Base-by-base conservation (phyloP, 2,888 invertebrate genomes). In the Acanthosepion pharaonis region DNA sequence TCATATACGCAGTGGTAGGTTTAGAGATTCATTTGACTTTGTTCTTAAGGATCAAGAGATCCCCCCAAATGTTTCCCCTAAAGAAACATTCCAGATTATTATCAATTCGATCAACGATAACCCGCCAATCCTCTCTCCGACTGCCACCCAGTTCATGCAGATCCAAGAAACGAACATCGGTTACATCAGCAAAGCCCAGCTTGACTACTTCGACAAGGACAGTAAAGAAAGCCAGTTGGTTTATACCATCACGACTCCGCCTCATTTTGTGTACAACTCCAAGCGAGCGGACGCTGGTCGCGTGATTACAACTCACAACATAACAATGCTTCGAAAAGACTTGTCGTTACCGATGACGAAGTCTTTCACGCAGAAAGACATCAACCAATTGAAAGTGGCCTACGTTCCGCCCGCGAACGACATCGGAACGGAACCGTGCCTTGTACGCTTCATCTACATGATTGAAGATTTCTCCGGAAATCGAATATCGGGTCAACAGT, bases 401-500 rank as follows among this genome's bases (percentile, higher is more conserved):
- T 97, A 97, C 95, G 96, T 97, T 95, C 97, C 97, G 2, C 97
- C 97, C 0, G 91, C 95, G 91, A 95, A 95, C 33, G 97, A 97
- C 94, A 97, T 97, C 23, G 97, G 97, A 11, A 96, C 97, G 0
- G 96, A 96, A 94, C 96, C 96, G 1, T 95, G 96, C 49, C 95
- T 96, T 33, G 96, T 97, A 23, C 94, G 96, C n/a, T 96, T 97
- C 95, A 96, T 96, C 8, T 97, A 97, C 95, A 96, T 97, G 53
- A 97, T 97, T 23, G 96, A 96, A 94, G 97, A 97, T 94, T 96
- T 96, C 25, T 96, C 96, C 94, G 96, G 96, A 28, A 97, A 97
- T 95, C 96, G 96, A 94, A 96, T 97, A 8, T 95, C 96, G 8
- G 96, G 96, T 59, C 97, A 97, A 95, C 96, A 96, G 11, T 97